These are phyloP conservation scores for Phymanthus crucifer DNA, from an alignment of 92 coral and sea anemone genomes.

Conservation along the genomic window DNA sequence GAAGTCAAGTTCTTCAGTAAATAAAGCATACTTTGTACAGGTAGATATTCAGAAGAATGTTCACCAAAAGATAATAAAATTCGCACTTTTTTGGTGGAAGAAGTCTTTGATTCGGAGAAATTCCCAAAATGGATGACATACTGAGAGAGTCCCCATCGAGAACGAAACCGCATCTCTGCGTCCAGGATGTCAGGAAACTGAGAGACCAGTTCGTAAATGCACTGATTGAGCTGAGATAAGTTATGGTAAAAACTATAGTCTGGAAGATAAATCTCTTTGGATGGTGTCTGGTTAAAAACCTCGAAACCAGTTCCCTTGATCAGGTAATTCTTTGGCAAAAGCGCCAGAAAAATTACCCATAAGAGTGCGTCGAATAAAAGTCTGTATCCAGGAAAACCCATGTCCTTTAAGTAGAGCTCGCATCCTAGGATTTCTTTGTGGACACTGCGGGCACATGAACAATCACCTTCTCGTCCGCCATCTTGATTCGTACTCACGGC, in stretches of 20 bases:
- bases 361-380: slow-evolving; percentile 11
- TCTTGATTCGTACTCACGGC: slow-evolving; percentile 11
- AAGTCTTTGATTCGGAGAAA: slow-evolving; percentile 20
- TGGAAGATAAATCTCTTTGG: slow-evolving; percentile 60
- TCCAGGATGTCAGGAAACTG: slow-evolving; percentile 67
- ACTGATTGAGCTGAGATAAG: slow-evolving; percentile 65
- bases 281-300: slow-evolving; percentile 44
- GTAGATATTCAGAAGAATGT: slow-evolving; percentile 81
- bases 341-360: slow-evolving; percentile 36
- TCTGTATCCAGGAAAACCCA: slow-evolving; percentile 34
- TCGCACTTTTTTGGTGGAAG: slow-evolving; percentile 31
- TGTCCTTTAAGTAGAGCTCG: slow-evolving; percentile 13
- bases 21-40: slow-evolving; percentile 78
- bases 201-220: slow-evolving; percentile 62
- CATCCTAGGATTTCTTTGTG: slow-evolving; percentile 11
- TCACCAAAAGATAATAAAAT: slow-evolving; percentile 74
- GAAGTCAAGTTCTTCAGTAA: slow-evolving; percentile 64
- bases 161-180: slow-evolving; percentile 72
- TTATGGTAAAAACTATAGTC: slow-evolving; percentile 72
- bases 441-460: background rate
- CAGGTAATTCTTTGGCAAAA: slow-evolving; percentile 33
- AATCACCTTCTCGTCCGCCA: slow-evolving; percentile 10
- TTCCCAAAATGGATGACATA: slow-evolving; percentile 68
- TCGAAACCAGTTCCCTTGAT: slow-evolving; percentile 69
- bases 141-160: slow-evolving; percentile 76